These are phyloP conservation scores for Monopterus albus DNA, from an alignment of 2,113 vertebrate genomes.

Conservation along the genomic window DNA sequence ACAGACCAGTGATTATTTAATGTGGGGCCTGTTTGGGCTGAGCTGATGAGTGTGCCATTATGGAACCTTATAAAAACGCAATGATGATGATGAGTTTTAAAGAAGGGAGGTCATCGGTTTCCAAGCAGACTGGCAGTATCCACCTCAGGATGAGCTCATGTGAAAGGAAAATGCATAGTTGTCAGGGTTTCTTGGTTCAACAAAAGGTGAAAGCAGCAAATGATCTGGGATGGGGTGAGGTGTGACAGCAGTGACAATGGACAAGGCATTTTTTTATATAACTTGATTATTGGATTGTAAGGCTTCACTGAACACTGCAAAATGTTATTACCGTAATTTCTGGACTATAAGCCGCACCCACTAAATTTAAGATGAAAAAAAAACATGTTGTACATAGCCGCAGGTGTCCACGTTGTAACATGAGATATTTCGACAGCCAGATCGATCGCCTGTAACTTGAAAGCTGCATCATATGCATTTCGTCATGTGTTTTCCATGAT, in stretches of 20 bases:
- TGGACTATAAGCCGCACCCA: too few relatives aligned
- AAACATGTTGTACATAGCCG: too few relatives aligned
- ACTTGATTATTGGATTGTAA: not conserved
- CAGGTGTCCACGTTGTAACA: too few relatives aligned
- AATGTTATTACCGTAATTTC: too few relatives aligned
- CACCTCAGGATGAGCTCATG: not conserved
- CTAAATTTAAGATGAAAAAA: too few relatives aligned
- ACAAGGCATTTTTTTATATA: conserved; percentile 1
- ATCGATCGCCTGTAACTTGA: too few relatives aligned
- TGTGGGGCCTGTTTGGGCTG: conserved; percentile 26
- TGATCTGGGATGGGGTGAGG: not conserved
- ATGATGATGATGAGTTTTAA: conserved; percentile 54
- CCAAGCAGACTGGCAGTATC: conserved; percentile 3
- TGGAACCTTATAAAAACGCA: conserved; percentile 33
- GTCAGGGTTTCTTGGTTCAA: conserved; percentile 2
- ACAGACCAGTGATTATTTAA: conserved; percentile 54
- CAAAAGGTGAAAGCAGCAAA: conserved; percentile 25
- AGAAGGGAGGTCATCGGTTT: conserved; percentile 42
- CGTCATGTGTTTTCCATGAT: too few relatives aligned
- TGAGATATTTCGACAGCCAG: too few relatives aligned
- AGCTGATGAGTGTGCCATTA: conserved; percentile 45
- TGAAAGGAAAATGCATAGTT: conserved; percentile 1
- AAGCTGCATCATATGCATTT: too few relatives aligned
- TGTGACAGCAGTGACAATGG: not conserved
- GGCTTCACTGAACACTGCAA: not conserved